Evolutionary conservation across 2,113 vertebrate genomes (phyloP), one percentile per base, ranked within the genome.

Genomic region (Lamprotornis superbus): DNA sequence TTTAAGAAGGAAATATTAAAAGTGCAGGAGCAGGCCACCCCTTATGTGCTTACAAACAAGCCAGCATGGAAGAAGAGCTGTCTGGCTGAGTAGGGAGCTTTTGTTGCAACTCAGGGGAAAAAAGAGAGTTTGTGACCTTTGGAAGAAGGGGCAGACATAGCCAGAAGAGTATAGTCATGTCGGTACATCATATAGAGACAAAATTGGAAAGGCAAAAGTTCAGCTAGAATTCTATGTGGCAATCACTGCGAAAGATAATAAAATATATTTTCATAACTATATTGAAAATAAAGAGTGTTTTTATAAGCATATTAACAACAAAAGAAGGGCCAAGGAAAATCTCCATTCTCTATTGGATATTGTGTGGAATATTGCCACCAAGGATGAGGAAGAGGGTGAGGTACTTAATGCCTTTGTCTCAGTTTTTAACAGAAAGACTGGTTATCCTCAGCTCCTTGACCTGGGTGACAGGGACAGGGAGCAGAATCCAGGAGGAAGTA

Each of bases 1-100:
- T 42, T 47, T 25, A 18, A 30, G 24, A 40, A 56, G 13, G 17
- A 64, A 56, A 40, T 35, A 35, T 13, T 25, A 31, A 63, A 56
- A 13, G 16, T 13, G 2, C 7, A 47, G 24, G 16, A 63, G 28
- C 0, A 0, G 47, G 10, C 20, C 15, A 5, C 39, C 12, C 12
- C 10, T 53, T n/a, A 11, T 24, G 19, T 61, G 2, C 10, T 61
- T 37, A 47, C 9, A n/a, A 42, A 55, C 19, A 53, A 47, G 4
- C 15, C 15, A 39, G 15, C 30, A 15, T 5, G 11, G 19, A 56
- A 24, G 20, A 53, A 56, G 30, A 49, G 5, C 16, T 17, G 4
- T 40, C n/a, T 42, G 16, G 11, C 6, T 80, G 42, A 64, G 35
- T 17, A 71, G 17, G 11, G 30, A 35, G n/a, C 1, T 71, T 71